Base-by-base conservation (phyloP, 2,888 invertebrate genomes). In the Drosophila hamatofila region DNA sequence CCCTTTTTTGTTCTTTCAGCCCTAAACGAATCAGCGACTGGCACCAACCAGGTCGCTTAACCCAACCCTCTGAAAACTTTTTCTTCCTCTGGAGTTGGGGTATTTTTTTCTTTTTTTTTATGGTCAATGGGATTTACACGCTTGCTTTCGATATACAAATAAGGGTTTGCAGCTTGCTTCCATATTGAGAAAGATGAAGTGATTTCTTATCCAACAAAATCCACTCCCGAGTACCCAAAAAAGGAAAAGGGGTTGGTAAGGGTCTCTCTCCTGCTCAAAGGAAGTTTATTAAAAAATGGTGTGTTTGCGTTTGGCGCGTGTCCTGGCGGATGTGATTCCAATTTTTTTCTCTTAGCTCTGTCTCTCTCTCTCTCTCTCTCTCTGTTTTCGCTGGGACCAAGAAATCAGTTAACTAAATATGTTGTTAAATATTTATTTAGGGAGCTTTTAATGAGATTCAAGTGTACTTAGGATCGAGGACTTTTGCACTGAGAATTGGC, bases 351-450 rank as follows among this genome's bases (percentile, higher is more conserved):
- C 30, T 30, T n/a, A n/a, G 39, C 14, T 7, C 23, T 12, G 23
- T 25, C 16, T 46, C 16, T 16, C 37, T 37, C 16, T 37, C 8
- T 37, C n/a, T 5, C n/a, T 18, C 18, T 11, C 27, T 25, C 48
- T 27, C 5, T 30, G 18, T n/a, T 49, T 60, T 72, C 51, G 30
- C 11, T 46, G 52, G 51, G 57, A n/a, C n/a, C 23, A 23, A 30
- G 72, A 84, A 89, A 85, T 88, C 89, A 84, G 88, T 87, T 89
- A 86, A 82, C 88, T 89, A 87, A 87, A 87, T 89, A 88, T 78
- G 74, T 72, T 57, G 62, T 78, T 81, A 70, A 83, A 83, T 87
- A 88, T 87, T 87, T 88, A 78, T 76, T 88, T 84, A 82, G 78
- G 80, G 18, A 72, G 65, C 67, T 70, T 71, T 81, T 88, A 85